Evolutionary conservation across 2,113 vertebrate genomes (phyloP).

Genomic region (Redunca redunca): DNA sequence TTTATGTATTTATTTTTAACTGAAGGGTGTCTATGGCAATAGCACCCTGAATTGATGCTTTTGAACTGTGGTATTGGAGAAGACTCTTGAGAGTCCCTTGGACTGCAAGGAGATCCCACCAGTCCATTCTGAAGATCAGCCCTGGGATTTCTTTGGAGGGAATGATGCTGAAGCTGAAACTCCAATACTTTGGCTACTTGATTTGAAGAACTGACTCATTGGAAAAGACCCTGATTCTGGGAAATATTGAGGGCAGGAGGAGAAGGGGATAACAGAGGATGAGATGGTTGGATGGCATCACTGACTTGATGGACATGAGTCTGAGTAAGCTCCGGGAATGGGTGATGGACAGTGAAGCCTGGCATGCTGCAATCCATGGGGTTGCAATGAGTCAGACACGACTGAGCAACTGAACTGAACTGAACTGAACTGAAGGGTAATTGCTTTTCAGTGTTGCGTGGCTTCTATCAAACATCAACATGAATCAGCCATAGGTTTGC

Average conservation of each 20-base stretch:
- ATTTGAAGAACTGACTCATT: neutral
- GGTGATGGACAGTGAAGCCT: neutral
- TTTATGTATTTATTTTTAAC: neutral
- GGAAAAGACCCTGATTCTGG: neutral
- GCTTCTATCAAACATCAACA: neutral
- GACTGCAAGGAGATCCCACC: neutral
- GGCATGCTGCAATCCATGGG: neutral
- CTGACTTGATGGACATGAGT: neutral
- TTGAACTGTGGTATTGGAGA: neutral
- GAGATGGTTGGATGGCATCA: neutral
- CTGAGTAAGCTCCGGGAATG: neutral
- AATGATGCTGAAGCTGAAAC: neutral
- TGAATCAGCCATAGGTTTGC: neutral
- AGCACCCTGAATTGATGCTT: neutral
- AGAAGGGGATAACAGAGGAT: neutral
- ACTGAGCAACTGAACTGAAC: neutral
- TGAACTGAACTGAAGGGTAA: neutral
- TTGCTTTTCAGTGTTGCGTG: neutral
- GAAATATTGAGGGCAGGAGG: neutral
- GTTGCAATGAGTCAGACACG: neutral
- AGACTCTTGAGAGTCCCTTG: neutral
- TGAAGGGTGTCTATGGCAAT: neutral
- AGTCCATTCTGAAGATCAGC: neutral
- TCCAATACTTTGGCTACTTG: neutral
- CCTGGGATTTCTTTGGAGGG: neutral